Evolutionary conservation across 2,797 vertebrate species (phyloP).

Genomic region (Melanotaenia maccullochi): DNA sequence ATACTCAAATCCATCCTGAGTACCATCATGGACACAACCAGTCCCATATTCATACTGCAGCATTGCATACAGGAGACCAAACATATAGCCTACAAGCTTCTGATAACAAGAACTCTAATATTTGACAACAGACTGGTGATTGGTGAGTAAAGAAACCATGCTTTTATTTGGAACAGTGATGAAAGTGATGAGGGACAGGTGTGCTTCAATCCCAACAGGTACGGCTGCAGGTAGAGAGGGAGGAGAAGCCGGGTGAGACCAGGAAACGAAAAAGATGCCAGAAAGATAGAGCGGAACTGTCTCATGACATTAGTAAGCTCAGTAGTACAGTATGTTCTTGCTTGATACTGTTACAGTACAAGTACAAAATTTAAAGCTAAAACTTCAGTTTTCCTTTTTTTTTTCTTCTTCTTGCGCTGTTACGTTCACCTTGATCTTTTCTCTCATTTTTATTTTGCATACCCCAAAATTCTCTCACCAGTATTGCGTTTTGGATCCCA

Average conservation of each 20-base stretch:
- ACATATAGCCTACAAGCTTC: neutral
- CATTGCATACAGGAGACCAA: neutral
- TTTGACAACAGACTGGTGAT: too few species aligned
- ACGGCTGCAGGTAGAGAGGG: too few species aligned
- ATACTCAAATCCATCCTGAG: neutral
- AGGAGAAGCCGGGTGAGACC: too few species aligned
- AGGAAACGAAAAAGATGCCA: too few species aligned
- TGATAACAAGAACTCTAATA: too few species aligned
- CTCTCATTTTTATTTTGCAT: slow-evolving; percentile 22
- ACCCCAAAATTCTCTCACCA: slow-evolving; percentile 11
- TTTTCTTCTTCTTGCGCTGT: neutral
- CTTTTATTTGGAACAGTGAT: too few species aligned
- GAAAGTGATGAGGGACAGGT: too few species aligned
- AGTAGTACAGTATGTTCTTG: neutral
- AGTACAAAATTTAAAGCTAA: too few species aligned
- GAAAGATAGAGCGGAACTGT: too few species aligned
- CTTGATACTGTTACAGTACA: slow-evolving; percentile 4
- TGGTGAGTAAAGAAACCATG: too few species aligned
- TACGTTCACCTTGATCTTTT: slow-evolving; percentile 20
- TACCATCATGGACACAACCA: neutral
- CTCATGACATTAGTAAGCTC: neutral
- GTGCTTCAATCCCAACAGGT: too few species aligned
- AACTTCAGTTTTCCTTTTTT: neutral
- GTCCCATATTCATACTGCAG: neutral
- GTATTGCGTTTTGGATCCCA: slow-evolving; percentile 7